Conservation (phyloP, 2,113 vertebrate genomes). For the Paradoxurus hermaphroditus region DNA sequence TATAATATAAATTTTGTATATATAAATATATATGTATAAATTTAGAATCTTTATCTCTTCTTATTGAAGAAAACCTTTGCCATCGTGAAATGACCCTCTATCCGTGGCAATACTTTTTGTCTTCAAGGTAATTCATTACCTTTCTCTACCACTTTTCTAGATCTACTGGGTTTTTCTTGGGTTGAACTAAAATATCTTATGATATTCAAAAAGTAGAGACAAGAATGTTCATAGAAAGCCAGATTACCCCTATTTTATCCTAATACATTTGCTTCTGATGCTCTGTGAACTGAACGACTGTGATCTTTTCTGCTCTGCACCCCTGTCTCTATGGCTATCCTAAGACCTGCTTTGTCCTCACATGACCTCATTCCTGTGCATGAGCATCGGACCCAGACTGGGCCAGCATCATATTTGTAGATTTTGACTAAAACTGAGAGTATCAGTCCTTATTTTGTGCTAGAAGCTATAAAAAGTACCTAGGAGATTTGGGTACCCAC, state of each 20-base stretch:
- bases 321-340: not conserved
- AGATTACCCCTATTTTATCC: not conserved
- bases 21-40: not conserved
- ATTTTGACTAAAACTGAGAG: not conserved
- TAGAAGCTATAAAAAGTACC: not conserved
- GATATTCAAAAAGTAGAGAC: not conserved
- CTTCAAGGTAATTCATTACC: not conserved
- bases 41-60: not conserved
- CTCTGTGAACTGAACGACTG: not conserved
- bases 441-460: not conserved
- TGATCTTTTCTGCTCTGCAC: not conserved
- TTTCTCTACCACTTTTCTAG: not conserved
- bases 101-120: not conserved
- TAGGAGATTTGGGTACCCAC: not conserved
- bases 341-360: not conserved
- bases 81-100: not conserved
- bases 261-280: not conserved
- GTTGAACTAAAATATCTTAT: not conserved
- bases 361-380: not conserved
- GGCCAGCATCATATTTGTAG: not conserved
- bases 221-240: not conserved
- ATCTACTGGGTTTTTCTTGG: not conserved
- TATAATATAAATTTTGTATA: not conserved
- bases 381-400: not conserved
- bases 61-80: not conserved